Base-by-base conservation (phyloP, 2,113 vertebrate species). In the Plecotus auritus region DNA sequence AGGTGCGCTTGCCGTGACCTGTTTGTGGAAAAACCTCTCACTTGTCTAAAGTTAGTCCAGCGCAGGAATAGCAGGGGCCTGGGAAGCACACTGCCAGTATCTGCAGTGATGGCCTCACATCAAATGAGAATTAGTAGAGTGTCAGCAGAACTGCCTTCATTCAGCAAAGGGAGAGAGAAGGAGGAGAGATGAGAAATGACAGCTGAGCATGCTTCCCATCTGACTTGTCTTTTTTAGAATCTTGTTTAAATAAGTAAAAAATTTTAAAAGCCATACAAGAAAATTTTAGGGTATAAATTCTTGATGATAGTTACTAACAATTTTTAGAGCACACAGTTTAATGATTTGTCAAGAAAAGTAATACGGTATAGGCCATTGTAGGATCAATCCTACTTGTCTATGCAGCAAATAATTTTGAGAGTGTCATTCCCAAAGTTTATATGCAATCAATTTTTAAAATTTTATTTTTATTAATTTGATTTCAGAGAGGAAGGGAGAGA, bases 221-320 rank as follows among this genome's bases (percentile, higher is more conserved):
- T 64, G 40, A 77, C 67, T 91, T 96, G 42, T 56, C 82, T 88
- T 26, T 85, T 93, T 61, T 67, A 88, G 83, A 93, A 74, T 37
- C 35, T 26, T 91, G 35, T 70, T 88, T 35, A 91, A 83, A 49
- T 59, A 81, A 70, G 51, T 42, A 30, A 3, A 76, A 69, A 49
- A 51, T 22, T 49, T 32, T 18, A 51, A 16, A 28, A 78, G 30
- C 10, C 22, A 61, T 51, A 54, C 7, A 67, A 30, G 35, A 66
- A 91, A 93, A 90, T 78, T 84, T 90, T 73, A 72, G 40, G 42
- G 1, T 78, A 35, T 40, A 49, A 69, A 56, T 81, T 81, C 61
- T 67, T 83, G 86, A 89, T n/a, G 12, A 70, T 56, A 59, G 67
- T 94, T 83, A 69, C 30, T 74, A 81, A 88, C 4, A 74, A 54